Evolutionary conservation across 2,888 invertebrate genomes (phyloP).

Genomic region (Stictocephala bisonia): DNA sequence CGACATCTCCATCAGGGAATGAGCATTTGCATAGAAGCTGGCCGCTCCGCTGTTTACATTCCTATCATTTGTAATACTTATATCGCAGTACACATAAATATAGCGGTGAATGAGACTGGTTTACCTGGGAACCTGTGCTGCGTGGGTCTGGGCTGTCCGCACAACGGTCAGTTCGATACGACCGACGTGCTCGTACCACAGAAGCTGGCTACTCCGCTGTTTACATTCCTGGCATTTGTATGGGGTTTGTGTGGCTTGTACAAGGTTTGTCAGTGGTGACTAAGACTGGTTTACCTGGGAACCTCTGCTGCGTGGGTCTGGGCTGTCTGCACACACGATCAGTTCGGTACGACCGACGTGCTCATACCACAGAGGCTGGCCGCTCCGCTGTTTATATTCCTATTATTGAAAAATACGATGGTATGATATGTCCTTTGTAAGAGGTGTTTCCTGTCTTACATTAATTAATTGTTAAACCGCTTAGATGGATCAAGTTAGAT

Average conservation of each 20-base stretch:
- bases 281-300: too few relatives aligned
- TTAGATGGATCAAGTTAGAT: too few relatives aligned
- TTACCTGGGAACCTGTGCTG: neutral
- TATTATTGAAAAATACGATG: too few relatives aligned
- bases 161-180: neutral
- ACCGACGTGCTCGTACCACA: neutral
- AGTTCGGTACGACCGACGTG: neutral
- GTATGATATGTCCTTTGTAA: too few relatives aligned
- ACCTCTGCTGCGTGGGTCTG: neutral
- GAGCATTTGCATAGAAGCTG: slow-evolving; percentile 11
- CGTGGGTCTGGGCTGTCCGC: neutral
- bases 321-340: too few relatives aligned
- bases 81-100: slow-evolving; percentile 33
- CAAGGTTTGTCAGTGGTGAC: neutral
- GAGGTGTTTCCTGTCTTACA: too few relatives aligned
- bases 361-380: neutral
- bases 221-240: slow-evolving; percentile 44
- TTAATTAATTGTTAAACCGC: too few relatives aligned
- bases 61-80: slow-evolving; percentile 46
- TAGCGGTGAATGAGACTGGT: too few relatives aligned
- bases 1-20: neutral
- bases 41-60: slow-evolving; percentile 39
- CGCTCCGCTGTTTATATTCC: slow-evolving; percentile 39
- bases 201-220: slow-evolving; percentile 15
- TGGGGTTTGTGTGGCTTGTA: slow-evolving; percentile 17